Evolutionary conservation across 2,888 invertebrate species (phyloP).

Genomic region (Drosophila differens): DNA sequence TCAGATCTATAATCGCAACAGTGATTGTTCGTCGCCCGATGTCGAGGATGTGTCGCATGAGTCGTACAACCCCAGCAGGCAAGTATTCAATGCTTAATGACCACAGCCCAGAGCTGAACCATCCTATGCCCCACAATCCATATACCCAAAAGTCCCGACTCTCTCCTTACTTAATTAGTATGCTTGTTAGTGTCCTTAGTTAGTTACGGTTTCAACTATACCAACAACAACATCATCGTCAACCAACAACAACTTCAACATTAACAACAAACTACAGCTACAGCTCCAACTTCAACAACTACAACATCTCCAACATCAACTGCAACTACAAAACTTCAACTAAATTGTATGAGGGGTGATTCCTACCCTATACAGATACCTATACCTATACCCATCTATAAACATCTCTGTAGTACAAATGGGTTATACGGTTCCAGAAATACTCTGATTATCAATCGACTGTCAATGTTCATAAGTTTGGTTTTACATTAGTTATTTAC

Average conservation of each 20-base stretch:
- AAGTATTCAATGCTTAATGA: constrained; percentile 38
- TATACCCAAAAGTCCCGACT: neutral
- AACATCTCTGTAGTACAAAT: neutral
- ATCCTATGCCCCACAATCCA: neutral
- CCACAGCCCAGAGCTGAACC: neutral
- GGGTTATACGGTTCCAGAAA: neutral
- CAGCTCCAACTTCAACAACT: neutral
- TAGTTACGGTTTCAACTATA: neutral
- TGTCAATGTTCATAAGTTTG: neutral
- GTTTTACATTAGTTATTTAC: neutral
- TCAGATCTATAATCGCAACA: constrained; percentile 54
- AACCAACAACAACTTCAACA: neutral
- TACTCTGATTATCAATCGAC: neutral
- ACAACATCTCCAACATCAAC: constrained; percentile 10
- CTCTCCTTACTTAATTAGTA: neutral
- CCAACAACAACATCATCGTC: neutral
- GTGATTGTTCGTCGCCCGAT: constrained; percentile 7
- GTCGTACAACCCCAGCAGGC: constrained; percentile 69
- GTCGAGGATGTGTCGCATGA: constrained; percentile 32
- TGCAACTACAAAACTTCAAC: neutral
- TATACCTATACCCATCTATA: too few relatives aligned
- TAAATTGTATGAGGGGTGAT: neutral
- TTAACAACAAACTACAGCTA: neutral
- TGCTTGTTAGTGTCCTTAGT: neutral
- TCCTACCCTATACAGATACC: neutral